Evolutionary conservation across 2,797 vertebrate genomes (phyloP).

Genomic region (Clarias laeviceps): DNA sequence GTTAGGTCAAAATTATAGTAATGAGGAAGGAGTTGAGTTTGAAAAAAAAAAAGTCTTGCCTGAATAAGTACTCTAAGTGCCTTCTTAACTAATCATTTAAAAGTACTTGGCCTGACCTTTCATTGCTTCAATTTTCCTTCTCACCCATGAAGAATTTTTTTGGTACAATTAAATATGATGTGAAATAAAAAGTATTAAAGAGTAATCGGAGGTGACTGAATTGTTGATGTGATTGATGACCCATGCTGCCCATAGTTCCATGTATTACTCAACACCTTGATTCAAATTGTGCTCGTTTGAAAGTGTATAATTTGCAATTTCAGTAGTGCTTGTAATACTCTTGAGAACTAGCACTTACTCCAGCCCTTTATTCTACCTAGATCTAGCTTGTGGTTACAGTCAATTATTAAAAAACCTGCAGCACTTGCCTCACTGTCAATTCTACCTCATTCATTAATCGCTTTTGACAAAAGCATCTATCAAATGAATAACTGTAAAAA

Average conservation of each 20-base stretch:
- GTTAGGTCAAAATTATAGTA: background rate
- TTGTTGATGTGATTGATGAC: slow-evolving; percentile 17
- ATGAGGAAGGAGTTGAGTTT: background rate
- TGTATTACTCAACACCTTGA: background rate
- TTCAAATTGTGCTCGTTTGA: background rate
- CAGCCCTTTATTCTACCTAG: background rate
- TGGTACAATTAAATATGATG: slow-evolving; percentile 16
- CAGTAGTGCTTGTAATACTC: slow-evolving; percentile 3
- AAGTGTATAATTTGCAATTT: slow-evolving; percentile 13
- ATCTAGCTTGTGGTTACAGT: background rate
- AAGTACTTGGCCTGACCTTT: slow-evolving; percentile 31
- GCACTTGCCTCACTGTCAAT: background rate
- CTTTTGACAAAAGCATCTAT: background rate
- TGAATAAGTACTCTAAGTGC: slow-evolving; percentile 16
- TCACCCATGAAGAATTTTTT: slow-evolving; percentile 11
- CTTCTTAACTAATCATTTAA: slow-evolving; percentile 16
- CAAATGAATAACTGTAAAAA: background rate
- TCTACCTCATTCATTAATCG: background rate
- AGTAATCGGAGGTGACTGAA: slow-evolving; percentile 6
- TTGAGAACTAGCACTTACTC: background rate
- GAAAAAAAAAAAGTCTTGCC: background rate
- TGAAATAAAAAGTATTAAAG: background rate
- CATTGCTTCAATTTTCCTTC: slow-evolving; percentile 24
- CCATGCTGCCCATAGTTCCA: background rate
- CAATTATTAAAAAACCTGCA: slow-evolving; percentile 1